These are phyloP conservation scores for Macropodus opercularis DNA, from an alignment of 2,797 vertebrate genomes.

Conservation along the genomic window DNA sequence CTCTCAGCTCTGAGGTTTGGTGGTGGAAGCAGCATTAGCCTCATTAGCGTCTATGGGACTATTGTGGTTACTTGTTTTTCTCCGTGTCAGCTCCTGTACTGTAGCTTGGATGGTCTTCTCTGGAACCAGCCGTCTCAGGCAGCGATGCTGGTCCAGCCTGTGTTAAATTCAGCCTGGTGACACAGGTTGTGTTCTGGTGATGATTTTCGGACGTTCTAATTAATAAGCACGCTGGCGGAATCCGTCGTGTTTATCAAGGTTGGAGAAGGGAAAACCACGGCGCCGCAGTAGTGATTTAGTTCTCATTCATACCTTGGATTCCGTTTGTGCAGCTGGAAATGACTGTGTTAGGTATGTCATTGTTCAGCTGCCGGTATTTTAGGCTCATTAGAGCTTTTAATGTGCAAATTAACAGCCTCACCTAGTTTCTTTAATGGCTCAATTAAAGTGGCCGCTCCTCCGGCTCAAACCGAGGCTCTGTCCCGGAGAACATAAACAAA, in stretches of 20 bases:
- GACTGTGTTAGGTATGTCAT: conserved; percentile 9
- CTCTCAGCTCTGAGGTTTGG: conserved; percentile 17
- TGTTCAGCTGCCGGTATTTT: conserved; percentile 21
- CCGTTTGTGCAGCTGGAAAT: conserved; percentile 13
- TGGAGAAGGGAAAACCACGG: conserved; percentile 7
- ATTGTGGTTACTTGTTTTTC: conserved; percentile 36
- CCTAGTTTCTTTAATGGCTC: conserved; percentile 8
- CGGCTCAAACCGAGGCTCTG: background rate
- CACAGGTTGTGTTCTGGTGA: background rate
- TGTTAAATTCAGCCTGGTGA: background rate
- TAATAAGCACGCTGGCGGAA: background rate
- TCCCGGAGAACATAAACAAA: conserved; percentile 57
- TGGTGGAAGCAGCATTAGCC: conserved; percentile 2
- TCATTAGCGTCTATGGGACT: conserved; percentile 38
- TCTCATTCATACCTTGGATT: conserved; percentile 12
- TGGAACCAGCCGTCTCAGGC: no score
- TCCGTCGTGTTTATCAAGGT: background rate
- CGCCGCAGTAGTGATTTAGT: conserved; percentile 10
- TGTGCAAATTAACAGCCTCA: conserved; percentile 27
- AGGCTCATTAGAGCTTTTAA: conserved; percentile 27
- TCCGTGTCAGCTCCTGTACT: no score
- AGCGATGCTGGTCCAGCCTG: background rate
- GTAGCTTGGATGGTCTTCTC: no score
- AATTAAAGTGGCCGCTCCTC: conserved; percentile 18
- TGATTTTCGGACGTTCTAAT: conserved; percentile 6